Evolutionary conservation across 2,797 vertebrate species (phyloP).

Genomic region (Lycodopsis pacificus): DNA sequence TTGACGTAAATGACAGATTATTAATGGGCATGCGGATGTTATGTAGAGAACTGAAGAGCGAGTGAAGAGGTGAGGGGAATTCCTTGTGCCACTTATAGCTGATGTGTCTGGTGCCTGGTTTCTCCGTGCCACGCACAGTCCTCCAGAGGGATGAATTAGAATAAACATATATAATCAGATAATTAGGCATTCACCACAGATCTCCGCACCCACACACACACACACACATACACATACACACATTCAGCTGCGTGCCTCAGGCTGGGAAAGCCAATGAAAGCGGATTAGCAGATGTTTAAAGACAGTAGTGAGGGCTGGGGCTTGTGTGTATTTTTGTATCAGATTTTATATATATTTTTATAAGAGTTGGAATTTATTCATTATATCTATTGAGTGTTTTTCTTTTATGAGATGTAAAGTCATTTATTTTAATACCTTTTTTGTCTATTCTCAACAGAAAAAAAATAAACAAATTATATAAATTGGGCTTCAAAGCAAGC

Average conservation of each 20-base stretch:
- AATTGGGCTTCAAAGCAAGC: conserved; percentile 32
- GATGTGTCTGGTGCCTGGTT: conserved; percentile 64
- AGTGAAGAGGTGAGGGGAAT: conserved; percentile 65
- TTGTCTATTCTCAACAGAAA: neutral
- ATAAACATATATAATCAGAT: conserved; percentile 87
- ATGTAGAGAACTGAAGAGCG: conserved; percentile 48
- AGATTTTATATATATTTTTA: conserved; percentile 28
- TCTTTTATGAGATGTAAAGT: neutral
- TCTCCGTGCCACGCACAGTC: conserved; percentile 58
- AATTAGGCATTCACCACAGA: conserved; percentile 80
- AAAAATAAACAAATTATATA: neutral
- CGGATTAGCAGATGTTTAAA: conserved; percentile 78
- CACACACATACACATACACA: conserved; percentile 25
- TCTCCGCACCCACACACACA: conserved; percentile 11
- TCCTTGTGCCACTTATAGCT: conserved; percentile 67
- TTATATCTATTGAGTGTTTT: neutral
- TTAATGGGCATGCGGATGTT: conserved; percentile 67
- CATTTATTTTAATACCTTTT: conserved; percentile 10
- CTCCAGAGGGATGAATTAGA: conserved; percentile 82
- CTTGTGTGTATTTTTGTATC: conserved; percentile 64
- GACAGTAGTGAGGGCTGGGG: conserved; percentile 56
- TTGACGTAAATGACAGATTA: conserved; percentile 73
- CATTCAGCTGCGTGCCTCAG: conserved; percentile 56
- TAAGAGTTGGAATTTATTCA: conserved; percentile 11
- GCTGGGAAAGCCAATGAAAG: conserved; percentile 73